Conservation (phyloP, 1,140 invertebrate genomes). For the Trigoniulus corallinus region DNA sequence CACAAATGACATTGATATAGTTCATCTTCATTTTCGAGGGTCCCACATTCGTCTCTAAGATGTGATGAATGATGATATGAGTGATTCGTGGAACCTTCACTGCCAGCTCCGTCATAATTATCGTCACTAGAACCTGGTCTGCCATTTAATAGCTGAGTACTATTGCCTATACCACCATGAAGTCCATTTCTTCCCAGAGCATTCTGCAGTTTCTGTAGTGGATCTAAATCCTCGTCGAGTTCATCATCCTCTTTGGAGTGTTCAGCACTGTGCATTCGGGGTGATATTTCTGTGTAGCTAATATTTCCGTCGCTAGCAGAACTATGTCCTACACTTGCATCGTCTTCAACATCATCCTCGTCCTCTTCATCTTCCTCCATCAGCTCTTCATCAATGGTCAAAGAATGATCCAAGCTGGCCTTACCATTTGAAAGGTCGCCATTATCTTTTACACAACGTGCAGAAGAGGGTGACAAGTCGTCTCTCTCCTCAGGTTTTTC, state of each 20-base stretch:
- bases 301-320: no score
- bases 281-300: not conserved
- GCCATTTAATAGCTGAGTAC: not conserved
- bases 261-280: not conserved
- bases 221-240: not conserved
- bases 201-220: not conserved
- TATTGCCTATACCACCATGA: no score
- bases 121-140: not conserved
- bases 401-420: not conserved
- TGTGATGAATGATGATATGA: not conserved
- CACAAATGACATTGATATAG: constrained; percentile 23
- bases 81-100: not conserved
- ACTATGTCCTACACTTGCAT: not conserved
- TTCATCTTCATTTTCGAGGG: constrained; percentile 1
- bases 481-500: not conserved
- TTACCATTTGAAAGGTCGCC: not conserved
- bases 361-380: constrained; percentile 12
- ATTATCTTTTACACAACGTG: not conserved
- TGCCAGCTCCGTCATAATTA: not conserved
- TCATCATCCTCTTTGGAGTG: not conserved
- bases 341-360: constrained; percentile 6
- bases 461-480: no score
- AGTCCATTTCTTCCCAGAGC: not conserved
- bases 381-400: not conserved
- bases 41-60: not conserved